Base-by-base conservation (phyloP, 2,797 vertebrate genomes). In the Pipistrellus pipistrellus region DNA sequence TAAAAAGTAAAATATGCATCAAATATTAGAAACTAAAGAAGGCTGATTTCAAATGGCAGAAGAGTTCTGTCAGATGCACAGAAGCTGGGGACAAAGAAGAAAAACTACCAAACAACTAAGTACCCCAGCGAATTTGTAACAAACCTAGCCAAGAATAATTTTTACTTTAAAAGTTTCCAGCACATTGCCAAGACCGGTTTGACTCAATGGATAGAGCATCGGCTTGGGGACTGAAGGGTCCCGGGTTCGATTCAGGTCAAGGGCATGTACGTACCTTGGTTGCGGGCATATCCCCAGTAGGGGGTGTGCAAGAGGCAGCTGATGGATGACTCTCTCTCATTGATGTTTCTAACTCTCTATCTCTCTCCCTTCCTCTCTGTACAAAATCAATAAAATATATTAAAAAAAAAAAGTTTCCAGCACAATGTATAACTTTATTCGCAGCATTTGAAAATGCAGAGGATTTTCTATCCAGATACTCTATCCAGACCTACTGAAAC, bases 11-110 rank as follows among this genome's bases (percentile, higher is more conserved):
- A 76, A n/a, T 15, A 5, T 30, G 6, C 59, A 83, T 75, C 8
- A 25, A 57, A 69, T 35, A 83, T 57, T 68, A 76, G 69, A 38
- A 82, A 68, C 17, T 15, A 64, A 73, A 81, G 46, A 44, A 64
- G 32, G 44, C n/a, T 93, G 59, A 76, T 68, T 93, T 88, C 48
- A 83, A 75, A 76, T 68, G 68, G 32, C 41, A 59, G 48, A 88
- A 83, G 38, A 57, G 66, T 66, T 83, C 35, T 93, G 3, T 38
- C 38, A 57, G 48, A 48, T 48, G n/a, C 48, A 8, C 13, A 30
- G 41, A 93, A 82, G n/a, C 46, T 88, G 77, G 18, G 18, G 75
- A 75, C 27, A 82, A 48, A 89, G 35, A 87, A 81, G 27, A 55
- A 30, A 66, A 75, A 25, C 9, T 66, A n/a, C 30, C 18, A 18